Conservation (phyloP, 1,140 invertebrate species). For the Hypothenemus hampei region DNA sequence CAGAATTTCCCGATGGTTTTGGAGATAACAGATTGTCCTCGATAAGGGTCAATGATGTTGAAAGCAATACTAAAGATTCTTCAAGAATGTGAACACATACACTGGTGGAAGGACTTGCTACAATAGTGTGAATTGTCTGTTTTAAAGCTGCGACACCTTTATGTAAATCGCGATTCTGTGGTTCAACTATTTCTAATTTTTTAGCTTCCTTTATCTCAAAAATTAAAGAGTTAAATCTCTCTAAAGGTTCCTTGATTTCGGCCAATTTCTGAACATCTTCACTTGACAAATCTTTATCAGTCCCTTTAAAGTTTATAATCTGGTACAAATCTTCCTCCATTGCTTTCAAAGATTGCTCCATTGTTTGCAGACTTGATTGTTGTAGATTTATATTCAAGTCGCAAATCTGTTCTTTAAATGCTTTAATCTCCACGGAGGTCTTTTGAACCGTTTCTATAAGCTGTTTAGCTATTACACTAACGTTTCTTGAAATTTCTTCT, state of each 20-base stretch:
- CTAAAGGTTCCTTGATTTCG: conserved; percentile 2
- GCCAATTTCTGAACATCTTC: conserved; percentile 9
- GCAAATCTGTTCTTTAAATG: neutral
- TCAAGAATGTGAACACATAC: neutral
- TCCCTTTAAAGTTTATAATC: neutral
- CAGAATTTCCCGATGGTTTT: neutral
- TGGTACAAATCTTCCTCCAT: conserved; percentile 1
- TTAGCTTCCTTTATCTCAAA: neutral
- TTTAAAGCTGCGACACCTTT: neutral
- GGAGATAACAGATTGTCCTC: too few species aligned
- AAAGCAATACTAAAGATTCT: too few species aligned
- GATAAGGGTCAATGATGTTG: too few species aligned
- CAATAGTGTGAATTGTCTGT: neutral
- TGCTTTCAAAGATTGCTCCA: neutral
- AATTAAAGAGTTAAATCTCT: conserved; percentile 6
- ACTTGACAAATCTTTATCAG: conserved; percentile 10
- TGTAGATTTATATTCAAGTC: conserved; percentile 5
- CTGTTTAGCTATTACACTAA: neutral
- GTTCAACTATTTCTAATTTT: neutral
- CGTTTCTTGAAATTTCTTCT: neutral
- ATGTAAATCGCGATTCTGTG: neutral
- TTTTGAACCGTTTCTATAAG: conserved; percentile 3
- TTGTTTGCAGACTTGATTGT: conserved; percentile 1
- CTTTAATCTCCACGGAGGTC: neutral
- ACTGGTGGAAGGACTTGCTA: neutral